Percentiles rank a stretch among this genome's conserved stretches.
Conservation (phyloP, 2,113 vertebrate genomes). For the Hyperoodon ampullatus region DNA sequence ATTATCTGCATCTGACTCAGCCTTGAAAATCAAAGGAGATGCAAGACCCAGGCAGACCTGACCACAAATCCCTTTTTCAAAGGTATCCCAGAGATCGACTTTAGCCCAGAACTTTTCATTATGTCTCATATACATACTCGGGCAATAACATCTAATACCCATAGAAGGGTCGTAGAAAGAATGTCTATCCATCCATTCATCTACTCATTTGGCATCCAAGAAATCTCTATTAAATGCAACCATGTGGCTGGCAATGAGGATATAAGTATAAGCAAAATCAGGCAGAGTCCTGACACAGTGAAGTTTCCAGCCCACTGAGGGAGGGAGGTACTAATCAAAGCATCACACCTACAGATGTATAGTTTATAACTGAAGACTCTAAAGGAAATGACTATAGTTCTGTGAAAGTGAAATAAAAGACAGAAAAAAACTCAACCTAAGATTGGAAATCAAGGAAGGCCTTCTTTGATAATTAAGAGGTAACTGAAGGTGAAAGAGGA, state of each 20-base stretch:
- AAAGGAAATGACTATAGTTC: background rate
- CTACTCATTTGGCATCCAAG: background rate
- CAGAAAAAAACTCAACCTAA: background rate
- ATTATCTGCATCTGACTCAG: background rate
- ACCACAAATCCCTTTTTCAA: background rate
- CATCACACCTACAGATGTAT: background rate
- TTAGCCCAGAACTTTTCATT: background rate
- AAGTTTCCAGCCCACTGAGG: background rate
- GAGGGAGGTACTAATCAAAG: background rate
- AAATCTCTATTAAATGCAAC: background rate
- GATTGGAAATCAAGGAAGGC: background rate
- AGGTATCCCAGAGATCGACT: background rate
- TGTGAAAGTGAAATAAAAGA: background rate
- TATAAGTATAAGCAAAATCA: background rate
- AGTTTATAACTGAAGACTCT: background rate
- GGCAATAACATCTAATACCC: background rate
- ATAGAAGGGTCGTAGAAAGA: background rate
- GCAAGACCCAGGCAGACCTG: background rate
- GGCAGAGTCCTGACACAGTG: background rate
- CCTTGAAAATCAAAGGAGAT: background rate
- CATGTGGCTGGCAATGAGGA: background rate
- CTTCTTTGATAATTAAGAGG: background rate
- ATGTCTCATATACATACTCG: background rate
- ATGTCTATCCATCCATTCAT: background rate
- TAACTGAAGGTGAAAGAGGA: background rate